phyloP scores from a whole-genome alignment of 1,140 invertebrate species.

The Probaryconus sp. region DNA sequence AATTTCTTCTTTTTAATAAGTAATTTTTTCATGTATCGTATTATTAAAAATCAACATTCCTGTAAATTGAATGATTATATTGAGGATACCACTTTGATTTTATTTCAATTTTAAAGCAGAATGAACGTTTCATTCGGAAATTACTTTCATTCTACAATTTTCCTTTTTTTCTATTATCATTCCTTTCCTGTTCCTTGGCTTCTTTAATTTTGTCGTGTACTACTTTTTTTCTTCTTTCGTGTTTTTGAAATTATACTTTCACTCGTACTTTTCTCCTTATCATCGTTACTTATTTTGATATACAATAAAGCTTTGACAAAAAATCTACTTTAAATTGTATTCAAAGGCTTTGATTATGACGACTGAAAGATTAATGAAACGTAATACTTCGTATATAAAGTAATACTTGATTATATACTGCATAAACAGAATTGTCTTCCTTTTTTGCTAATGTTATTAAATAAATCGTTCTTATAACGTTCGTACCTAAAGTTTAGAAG shows the following conservation, averaged over 20 bases:
- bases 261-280: conserved; percentile 21
- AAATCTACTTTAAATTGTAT: too few species aligned
- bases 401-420: too few species aligned
- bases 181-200: conserved; percentile 9
- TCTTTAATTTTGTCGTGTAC: conserved; percentile 22
- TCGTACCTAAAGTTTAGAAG: conserved; percentile 8
- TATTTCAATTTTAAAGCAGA: conserved; percentile 35
- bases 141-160: conserved; percentile 40
- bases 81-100: conserved; percentile 40
- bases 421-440: too few species aligned
- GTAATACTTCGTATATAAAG: too few species aligned
- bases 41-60: conserved; percentile 17
- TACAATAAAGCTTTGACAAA: too few species aligned
- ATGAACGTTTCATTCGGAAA: conserved; percentile 48
- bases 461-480: conserved; percentile 4
- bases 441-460: too few species aligned
- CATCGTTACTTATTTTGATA: conserved; percentile 20
- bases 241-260: conserved; percentile 16
- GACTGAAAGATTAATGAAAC: too few species aligned
- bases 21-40: conserved; percentile 7
- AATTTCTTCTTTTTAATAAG: not conserved
- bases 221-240: conserved; percentile 10
- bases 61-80: conserved; percentile 21
- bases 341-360: too few species aligned
- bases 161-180: conserved; percentile 14